Conservation (phyloP, 2,888 invertebrate species). For the Agrotis ipsilon region DNA sequence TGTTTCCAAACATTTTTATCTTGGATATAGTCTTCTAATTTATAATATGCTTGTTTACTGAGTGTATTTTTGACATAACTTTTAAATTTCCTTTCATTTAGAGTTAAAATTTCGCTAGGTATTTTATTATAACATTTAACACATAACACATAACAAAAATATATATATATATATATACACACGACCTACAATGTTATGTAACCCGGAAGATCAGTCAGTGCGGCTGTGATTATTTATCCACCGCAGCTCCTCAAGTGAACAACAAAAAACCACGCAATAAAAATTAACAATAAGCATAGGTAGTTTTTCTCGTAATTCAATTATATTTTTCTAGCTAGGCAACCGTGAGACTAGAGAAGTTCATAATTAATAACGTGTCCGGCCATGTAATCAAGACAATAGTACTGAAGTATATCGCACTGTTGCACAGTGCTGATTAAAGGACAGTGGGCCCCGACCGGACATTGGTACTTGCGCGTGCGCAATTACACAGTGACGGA, state of each 20-base stretch:
- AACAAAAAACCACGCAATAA: neutral
- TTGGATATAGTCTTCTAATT: too few species aligned
- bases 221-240: too few species aligned
- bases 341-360: slow-evolving; percentile 31
- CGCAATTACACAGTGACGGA: slow-evolving; percentile 62
- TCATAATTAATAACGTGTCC: slow-evolving; percentile 45
- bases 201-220: too few species aligned
- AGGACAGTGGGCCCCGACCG: slow-evolving; percentile 40
- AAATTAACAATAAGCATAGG: neutral
- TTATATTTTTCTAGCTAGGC: slow-evolving; percentile 35
- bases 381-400: slow-evolving; percentile 41
- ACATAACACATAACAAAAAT: too few species aligned
- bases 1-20: too few species aligned
- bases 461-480: slow-evolving; percentile 49
- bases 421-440: slow-evolving; percentile 42
- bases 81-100: too few species aligned
- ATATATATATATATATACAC: too few species aligned
- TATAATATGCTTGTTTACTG: too few species aligned
- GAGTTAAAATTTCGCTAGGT: too few species aligned
- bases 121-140: too few species aligned
- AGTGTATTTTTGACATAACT: too few species aligned
- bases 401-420: slow-evolving; percentile 33
- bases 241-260: neutral
- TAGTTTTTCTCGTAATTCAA: slow-evolving; percentile 30
- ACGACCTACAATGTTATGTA: too few species aligned